Evolutionary conservation across 2,888 invertebrate species (phyloP).

Genomic region (Cryptus armator): DNA sequence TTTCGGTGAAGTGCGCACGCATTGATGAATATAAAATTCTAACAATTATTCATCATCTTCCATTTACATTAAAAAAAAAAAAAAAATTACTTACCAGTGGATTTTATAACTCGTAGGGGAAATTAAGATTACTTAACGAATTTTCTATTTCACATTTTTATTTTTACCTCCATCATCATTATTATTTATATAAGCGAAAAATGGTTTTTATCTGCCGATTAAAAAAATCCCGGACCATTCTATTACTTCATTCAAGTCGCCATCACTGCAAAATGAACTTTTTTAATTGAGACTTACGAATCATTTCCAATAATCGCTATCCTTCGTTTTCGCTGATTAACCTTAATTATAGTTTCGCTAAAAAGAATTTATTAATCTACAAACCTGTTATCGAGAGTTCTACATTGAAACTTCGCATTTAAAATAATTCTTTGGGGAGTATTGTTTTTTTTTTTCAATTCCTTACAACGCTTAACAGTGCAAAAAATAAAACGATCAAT

Average conservation of each 20-base stretch:
- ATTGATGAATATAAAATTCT: background rate
- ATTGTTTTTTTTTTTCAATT: background rate
- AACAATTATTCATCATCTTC: background rate
- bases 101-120: background rate
- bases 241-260: background rate
- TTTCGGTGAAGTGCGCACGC: background rate
- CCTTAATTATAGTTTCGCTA: background rate
- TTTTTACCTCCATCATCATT: background rate
- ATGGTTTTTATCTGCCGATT: background rate
- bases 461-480: background rate
- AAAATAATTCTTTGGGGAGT: background rate
- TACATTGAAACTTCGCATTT: background rate
- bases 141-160: background rate
- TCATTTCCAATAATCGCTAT: background rate
- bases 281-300: background rate
- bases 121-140: background rate
- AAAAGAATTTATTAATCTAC: background rate
- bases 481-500: constrained; percentile 24
- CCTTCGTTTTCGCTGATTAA: background rate
- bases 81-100: background rate
- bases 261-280: background rate
- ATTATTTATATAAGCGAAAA: background rate
- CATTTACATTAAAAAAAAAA: background rate
- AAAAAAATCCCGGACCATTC: background rate
- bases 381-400: background rate